Evolutionary conservation across 2,888 invertebrate genomes (phyloP).

Genomic region (Neoitamus cyanurus): DNA sequence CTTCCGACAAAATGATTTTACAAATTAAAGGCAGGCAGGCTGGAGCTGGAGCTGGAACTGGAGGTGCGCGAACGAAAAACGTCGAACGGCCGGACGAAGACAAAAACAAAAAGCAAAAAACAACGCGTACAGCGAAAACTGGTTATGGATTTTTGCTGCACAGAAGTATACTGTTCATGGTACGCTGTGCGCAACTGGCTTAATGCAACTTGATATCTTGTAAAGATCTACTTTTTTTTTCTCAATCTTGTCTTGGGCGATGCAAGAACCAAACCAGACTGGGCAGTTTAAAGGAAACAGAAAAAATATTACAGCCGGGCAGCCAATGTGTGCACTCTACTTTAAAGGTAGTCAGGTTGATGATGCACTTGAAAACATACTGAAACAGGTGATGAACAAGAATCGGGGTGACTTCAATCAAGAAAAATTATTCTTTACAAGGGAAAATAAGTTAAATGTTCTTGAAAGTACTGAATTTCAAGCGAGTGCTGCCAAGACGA

Average conservation of each 20-base stretch:
- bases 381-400: slow-evolving; percentile 45
- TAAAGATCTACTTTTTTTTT: slow-evolving; percentile 43
- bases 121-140: slow-evolving; percentile 12
- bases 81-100: neutral
- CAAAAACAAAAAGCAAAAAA: slow-evolving; percentile 10
- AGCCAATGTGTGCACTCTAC: slow-evolving; percentile 41
- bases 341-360: slow-evolving; percentile 46
- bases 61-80: neutral
- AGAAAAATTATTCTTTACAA: slow-evolving; percentile 33
- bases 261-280: slow-evolving; percentile 44
- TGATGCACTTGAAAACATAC: slow-evolving; percentile 44
- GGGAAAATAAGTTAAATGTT: slow-evolving; percentile 23
- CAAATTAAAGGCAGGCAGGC: slow-evolving; percentile 32
- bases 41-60: neutral
- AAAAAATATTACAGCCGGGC: slow-evolving; percentile 38
- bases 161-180: slow-evolving; percentile 43
- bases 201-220: slow-evolving; percentile 46
- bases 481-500: neutral
- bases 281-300: slow-evolving; percentile 45
- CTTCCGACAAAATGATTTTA: slow-evolving; percentile 30
- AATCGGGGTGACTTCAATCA: slow-evolving; percentile 43
- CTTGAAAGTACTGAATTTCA: slow-evolving; percentile 41
- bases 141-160: slow-evolving; percentile 45
- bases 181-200: slow-evolving; percentile 44
- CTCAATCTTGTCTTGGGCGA: slow-evolving; percentile 43